Conservation (phyloP, 2,888 invertebrate species). For the Eremobia ochroleuca region DNA sequence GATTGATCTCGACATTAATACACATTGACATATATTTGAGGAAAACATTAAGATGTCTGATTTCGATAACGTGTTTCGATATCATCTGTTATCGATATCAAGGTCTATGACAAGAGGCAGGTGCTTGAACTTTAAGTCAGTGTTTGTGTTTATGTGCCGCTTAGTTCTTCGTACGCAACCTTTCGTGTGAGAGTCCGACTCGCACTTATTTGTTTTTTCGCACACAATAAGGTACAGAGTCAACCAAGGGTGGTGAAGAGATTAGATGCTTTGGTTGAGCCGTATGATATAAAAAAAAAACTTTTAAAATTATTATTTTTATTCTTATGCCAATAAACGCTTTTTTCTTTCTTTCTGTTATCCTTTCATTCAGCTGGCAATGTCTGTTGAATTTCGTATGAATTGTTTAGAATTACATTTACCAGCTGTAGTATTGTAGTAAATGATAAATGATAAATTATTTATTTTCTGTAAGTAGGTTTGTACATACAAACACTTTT, state of each 20-base stretch:
- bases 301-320: too few relatives aligned
- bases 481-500: too few relatives aligned
- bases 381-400: background rate
- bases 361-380: background rate
- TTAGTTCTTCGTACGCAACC: too few relatives aligned
- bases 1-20: conserved; percentile 1
- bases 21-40: conserved; percentile 24
- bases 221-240: too few relatives aligned
- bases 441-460: too few relatives aligned
- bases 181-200: too few relatives aligned
- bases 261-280: too few relatives aligned
- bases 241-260: too few relatives aligned
- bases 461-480: too few relatives aligned
- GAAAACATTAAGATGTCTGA: conserved; percentile 33
- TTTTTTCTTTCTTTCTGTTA: background rate
- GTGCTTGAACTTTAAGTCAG: too few relatives aligned
- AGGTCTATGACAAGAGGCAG: background rate
- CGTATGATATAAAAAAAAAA: too few relatives aligned
- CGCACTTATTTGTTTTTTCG: background rate
- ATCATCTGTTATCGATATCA: conserved; percentile 23
- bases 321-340: background rate
- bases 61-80: conserved; percentile 27
- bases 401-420: background rate
- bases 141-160: too few relatives aligned
- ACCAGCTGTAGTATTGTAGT: background rate